Evolutionary conservation across 2,797 vertebrate genomes (phyloP).

Genomic region (Craterocephalus amniculus): DNA sequence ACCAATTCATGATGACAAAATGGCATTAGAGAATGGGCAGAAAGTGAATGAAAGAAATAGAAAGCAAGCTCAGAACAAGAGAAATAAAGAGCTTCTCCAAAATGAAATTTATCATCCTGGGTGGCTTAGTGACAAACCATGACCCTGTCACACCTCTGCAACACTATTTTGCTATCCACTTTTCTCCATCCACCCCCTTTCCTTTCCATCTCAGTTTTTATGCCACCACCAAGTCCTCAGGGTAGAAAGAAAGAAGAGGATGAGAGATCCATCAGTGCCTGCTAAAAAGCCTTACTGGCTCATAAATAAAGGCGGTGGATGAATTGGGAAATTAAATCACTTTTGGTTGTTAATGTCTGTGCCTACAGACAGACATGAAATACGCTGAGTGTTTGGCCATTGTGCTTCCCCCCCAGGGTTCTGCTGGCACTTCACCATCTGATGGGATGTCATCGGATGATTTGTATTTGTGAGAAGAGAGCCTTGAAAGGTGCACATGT

Average conservation of each 20-base stretch:
- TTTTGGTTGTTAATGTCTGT: constrained; percentile 70
- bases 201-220: constrained; percentile 46
- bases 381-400: constrained; percentile 48
- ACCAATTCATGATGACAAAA: constrained; percentile 51
- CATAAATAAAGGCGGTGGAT: constrained; percentile 73
- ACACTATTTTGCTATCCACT: constrained; percentile 53
- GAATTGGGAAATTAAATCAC: constrained; percentile 79
- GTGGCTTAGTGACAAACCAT: constrained; percentile 45
- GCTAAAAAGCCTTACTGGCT: constrained; percentile 68
- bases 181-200: constrained; percentile 23
- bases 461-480: constrained; percentile 18
- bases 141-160: constrained; percentile 49
- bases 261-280: constrained; percentile 66
- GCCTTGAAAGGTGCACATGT: constrained; percentile 8
- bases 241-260: constrained; percentile 41
- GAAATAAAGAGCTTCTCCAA: too few relatives aligned
- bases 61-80: constrained; percentile 12
- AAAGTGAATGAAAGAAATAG: constrained; percentile 27
- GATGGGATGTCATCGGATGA: constrained; percentile 32
- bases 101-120: constrained; percentile 52
- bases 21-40: constrained; percentile 28
- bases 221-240: constrained; percentile 47
- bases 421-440: constrained; percentile 30
- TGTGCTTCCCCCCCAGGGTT: constrained; percentile 37
- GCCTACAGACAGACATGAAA: constrained; percentile 71